Conservation (phyloP, 1,140 invertebrate genomes). For the Planococcus citri region DNA sequence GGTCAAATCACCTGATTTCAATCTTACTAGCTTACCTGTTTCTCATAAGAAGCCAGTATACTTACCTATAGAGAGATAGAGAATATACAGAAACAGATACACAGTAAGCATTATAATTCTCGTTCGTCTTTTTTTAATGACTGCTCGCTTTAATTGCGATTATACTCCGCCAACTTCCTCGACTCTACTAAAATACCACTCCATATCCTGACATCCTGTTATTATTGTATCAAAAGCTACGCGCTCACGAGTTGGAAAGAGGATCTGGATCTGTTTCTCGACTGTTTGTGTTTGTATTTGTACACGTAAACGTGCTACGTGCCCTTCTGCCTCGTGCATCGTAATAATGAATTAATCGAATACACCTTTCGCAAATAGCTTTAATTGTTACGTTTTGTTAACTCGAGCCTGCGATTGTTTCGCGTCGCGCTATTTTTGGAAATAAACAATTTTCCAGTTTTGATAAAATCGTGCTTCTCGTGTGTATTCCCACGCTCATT, state of each 20-base stretch:
- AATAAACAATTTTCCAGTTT: neutral
- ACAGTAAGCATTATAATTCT: conserved; percentile 7
- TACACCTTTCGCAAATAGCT: neutral
- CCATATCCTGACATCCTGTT: conserved; percentile 6
- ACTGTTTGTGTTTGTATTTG: too few relatives aligned
- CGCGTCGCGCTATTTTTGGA: neutral
- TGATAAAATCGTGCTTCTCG: too few relatives aligned
- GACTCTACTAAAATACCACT: neutral
- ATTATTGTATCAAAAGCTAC: neutral
- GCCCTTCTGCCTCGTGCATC: too few relatives aligned
- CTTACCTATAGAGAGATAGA: too few relatives aligned
- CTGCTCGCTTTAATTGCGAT: conserved; percentile 5
- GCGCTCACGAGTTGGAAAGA: too few relatives aligned
- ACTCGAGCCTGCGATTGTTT: neutral
- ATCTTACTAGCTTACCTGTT: neutral
- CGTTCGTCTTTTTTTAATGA: conserved; percentile 4
- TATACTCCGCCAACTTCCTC: neutral
- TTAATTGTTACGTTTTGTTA: neutral
- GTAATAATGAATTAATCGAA: conserved; percentile 1
- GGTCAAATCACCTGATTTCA: conserved; percentile 2
- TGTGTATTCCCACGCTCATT: neutral
- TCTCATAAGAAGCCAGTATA: conserved; percentile 1
- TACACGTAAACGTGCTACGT: too few relatives aligned
- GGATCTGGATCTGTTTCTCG: too few relatives aligned
- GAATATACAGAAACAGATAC: too few relatives aligned